Evolutionary conservation across 2,797 vertebrate species (phyloP).

Genomic region (Buceros bicornis): DNA sequence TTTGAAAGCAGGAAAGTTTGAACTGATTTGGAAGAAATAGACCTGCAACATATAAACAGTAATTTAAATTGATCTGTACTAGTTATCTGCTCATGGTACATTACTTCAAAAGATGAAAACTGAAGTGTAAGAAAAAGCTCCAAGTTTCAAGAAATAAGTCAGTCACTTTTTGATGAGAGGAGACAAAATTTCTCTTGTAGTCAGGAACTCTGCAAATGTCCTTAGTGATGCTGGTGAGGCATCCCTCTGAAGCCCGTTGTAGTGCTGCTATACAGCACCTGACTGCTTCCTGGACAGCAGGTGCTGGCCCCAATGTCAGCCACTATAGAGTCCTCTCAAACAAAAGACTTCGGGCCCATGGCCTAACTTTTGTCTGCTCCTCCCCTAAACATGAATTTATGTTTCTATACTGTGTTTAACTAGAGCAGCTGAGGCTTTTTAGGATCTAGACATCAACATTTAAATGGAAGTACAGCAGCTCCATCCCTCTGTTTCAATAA

Average conservation of each 20-base stretch:
- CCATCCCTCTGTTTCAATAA: background rate
- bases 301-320: background rate
- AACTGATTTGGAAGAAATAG: background rate
- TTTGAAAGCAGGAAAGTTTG: background rate
- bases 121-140: background rate
- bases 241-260: background rate
- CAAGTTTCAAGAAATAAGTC: background rate
- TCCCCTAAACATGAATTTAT: background rate
- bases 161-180: background rate
- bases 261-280: background rate
- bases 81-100: background rate
- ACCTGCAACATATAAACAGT: background rate
- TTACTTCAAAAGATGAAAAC: slow-evolving; percentile 20
- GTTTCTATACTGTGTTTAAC: background rate
- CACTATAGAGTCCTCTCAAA: background rate
- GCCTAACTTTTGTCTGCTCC: background rate
- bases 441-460: background rate
- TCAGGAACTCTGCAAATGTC: background rate
- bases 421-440: background rate
- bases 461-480: background rate
- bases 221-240: background rate
- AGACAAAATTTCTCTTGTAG: background rate
- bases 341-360: background rate
- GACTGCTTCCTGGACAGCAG: background rate
- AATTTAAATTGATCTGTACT: background rate